Base-by-base conservation (phyloP, 2,888 invertebrate species). In the Therioaphis trifolii region DNA sequence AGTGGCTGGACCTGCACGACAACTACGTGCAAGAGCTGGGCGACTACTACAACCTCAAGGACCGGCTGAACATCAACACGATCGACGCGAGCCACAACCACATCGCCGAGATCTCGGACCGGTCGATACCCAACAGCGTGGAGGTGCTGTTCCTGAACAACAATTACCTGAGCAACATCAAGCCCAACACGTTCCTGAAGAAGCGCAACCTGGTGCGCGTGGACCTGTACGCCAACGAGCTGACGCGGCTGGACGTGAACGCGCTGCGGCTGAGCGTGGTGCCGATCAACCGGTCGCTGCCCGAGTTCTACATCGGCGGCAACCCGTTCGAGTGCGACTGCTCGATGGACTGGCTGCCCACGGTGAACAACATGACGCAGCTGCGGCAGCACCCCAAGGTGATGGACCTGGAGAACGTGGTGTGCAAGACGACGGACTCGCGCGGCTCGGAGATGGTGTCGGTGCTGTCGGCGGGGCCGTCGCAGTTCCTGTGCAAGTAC, bases 261-360 rank as follows among this genome's bases (percentile, higher is more conserved):
- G 93, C 95, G 86, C 90, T 96, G 86, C 92, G 95, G 84, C 91
- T 96, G 86, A 92, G 93, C n/a, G 91, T 93, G 79, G 93, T 94
- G 87, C 92, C 93, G 24, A 90, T 90, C 72, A 93, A 93, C 87
- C 93, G 93, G 88, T 91, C 92, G 21, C 90, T 95, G 86, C 96
- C 96, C 0, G 95, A 96, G 89, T 95, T 97, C 89, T 96, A 95
- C 89, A 91, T 97, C 86, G 96, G 95, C 85, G 95, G 95, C 72
- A 98, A 98, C 89, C 97, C 97, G 18, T 96, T 97, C 89, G 93
- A 95, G 87, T 98, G 97, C 90, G 96, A 97, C 88, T 97, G 98
- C 90, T 93, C 94, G 85, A 96, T 97, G 96, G 96, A 96, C 89
- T 98, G 97, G 97, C 90, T 97, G 87, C 96, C 96, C 86, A 92